phyloP scores from a whole-genome alignment of 2,888 invertebrate genomes.

The Nipponacmea schrenckii region DNA sequence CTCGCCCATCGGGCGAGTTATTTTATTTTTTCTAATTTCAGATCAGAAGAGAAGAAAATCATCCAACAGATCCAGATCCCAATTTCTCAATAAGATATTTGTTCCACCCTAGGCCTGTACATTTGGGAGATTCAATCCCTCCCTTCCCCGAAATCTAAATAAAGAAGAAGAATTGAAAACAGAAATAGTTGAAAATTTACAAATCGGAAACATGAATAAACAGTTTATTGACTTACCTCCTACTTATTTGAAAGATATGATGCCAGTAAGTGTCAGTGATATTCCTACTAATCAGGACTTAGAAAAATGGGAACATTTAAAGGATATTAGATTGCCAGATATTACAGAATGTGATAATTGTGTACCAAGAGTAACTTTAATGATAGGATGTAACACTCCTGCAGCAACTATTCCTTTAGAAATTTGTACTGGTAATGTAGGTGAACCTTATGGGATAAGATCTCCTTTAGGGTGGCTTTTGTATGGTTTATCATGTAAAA shows the following conservation, averaged over 20 bases:
- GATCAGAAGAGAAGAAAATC: too few species aligned
- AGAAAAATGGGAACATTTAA: constrained; percentile 3
- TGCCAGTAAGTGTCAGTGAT: background rate
- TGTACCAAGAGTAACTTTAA: background rate
- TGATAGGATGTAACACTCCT: constrained; percentile 9
- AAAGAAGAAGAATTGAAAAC: too few species aligned
- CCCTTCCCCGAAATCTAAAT: too few species aligned
- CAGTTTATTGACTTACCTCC: too few species aligned
- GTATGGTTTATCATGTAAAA: constrained; percentile 16
- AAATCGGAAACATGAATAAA: too few species aligned
- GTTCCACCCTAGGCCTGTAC: too few species aligned
- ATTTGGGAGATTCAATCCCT: too few species aligned
- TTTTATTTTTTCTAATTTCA: too few species aligned
- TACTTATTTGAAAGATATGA: background rate
- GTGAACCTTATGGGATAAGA: constrained; percentile 21
- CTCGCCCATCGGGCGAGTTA: too few species aligned
- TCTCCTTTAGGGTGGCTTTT: constrained; percentile 25
- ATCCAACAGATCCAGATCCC: too few species aligned
- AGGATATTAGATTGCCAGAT: background rate
- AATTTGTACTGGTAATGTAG: background rate
- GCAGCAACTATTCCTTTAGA: background rate
- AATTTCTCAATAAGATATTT: too few species aligned
- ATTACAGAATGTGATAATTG: background rate
- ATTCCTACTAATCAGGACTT: background rate
- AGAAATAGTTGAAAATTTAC: too few species aligned